phyloP scores from a whole-genome alignment of 2,888 invertebrate species.

The Drosophila meridiana region DNA sequence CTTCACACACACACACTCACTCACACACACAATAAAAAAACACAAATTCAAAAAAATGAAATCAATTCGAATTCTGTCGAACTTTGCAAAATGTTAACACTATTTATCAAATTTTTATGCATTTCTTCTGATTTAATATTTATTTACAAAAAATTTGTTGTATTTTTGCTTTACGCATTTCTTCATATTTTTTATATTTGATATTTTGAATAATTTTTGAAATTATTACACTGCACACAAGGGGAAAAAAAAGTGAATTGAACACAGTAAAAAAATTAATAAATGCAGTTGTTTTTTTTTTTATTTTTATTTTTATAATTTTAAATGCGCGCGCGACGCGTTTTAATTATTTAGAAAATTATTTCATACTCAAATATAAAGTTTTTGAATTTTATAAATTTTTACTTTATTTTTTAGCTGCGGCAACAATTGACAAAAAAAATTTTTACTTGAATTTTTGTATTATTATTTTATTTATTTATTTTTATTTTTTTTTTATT shows the following conservation, averaged over 20 bases:
- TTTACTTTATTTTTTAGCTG: constrained; percentile 27
- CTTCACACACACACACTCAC: background rate
- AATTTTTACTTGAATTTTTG: background rate
- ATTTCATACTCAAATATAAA: constrained; percentile 2
- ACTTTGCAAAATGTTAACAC: constrained; percentile 27
- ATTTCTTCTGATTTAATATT: background rate
- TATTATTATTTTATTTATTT: constrained; percentile 13
- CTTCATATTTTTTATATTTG: background rate
- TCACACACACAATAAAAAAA: constrained; percentile 22
- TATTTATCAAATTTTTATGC: background rate
- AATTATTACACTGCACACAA: constrained; percentile 40
- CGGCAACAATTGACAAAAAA: constrained; percentile 46
- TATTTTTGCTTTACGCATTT: constrained; percentile 2
- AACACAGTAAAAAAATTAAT: constrained; percentile 46
- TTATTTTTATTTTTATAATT: constrained; percentile 1
- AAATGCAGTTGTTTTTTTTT: constrained; percentile 42
- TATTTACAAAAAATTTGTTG: constrained; percentile 19
- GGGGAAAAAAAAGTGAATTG: constrained; percentile 36
- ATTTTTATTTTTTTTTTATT: constrained; percentile 15
- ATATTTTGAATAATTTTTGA: constrained; percentile 5
- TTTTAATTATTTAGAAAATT: constrained; percentile 7
- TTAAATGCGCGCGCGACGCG: constrained; percentile 55
- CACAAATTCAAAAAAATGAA: constrained; percentile 19
- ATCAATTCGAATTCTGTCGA: background rate
- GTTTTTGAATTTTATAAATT: constrained; percentile 1